Evolutionary conservation across 2,888 invertebrate genomes (phyloP).

Genomic region (Nineta flava): DNA sequence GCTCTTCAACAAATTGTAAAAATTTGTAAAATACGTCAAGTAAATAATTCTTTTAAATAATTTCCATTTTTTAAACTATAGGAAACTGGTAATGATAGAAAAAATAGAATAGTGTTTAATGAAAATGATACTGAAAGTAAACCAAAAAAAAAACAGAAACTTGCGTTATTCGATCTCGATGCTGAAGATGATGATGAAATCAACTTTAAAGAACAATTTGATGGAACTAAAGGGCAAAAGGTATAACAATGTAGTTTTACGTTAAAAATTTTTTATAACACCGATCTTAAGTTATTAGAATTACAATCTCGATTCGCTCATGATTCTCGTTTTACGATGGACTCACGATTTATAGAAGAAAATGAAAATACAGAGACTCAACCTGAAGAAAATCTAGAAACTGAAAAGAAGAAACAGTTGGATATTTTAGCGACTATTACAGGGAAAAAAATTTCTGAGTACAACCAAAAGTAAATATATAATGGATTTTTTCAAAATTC

Average conservation of each 20-base stretch:
- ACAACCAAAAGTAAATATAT: neutral
- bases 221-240: conserved; percentile 47
- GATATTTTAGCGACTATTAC: conserved; percentile 30
- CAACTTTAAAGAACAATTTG: conserved; percentile 46
- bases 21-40: neutral
- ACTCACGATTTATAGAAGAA: conserved; percentile 44
- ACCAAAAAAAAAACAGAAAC: neutral
- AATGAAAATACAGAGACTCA: conserved; percentile 27
- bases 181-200: conserved; percentile 35
- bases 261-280: neutral
- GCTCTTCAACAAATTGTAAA: conserved; percentile 46
- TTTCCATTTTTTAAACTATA: conserved; percentile 3
- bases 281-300: conserved; percentile 37
- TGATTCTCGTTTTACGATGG: conserved; percentile 61
- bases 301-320: conserved; percentile 56
- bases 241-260: conserved; percentile 20
- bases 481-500: neutral
- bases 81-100: conserved; percentile 11
- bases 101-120: conserved; percentile 29
- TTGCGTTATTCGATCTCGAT: conserved; percentile 18
- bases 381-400: conserved; percentile 17
- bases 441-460: conserved; percentile 13
- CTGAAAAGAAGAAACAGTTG: conserved; percentile 29
- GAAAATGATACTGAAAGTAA: conserved; percentile 25
- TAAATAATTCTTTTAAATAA: conserved; percentile 5